Percentiles rank a stretch among this genome's conserved stretches.
phyloP scores from a whole-genome alignment of 2,888 invertebrate genomes.

The Watsonalla binaria region DNA sequence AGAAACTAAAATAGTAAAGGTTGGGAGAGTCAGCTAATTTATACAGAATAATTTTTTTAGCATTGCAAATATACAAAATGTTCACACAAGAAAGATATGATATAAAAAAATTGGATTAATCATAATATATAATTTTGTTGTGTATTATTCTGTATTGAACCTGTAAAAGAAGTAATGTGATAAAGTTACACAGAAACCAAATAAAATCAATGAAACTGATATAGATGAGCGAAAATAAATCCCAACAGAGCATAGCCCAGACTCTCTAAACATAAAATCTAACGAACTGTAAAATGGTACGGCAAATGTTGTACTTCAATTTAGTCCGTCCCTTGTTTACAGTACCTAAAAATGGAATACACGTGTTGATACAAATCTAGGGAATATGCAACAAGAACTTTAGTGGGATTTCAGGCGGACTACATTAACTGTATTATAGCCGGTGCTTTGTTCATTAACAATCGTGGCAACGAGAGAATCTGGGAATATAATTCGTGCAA shows the following conservation, averaged over 20 bases:
- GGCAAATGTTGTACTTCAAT: neutral
- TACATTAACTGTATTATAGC: conserved; percentile 41
- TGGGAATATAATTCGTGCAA: conserved; percentile 49
- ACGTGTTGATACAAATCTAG: neutral
- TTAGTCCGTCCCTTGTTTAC: neutral
- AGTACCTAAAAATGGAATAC: neutral
- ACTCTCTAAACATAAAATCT: conserved; percentile 1
- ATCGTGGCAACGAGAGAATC: conserved; percentile 42
- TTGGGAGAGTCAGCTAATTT: too few species aligned
- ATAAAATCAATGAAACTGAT: too few species aligned
- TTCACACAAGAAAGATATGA: too few species aligned
- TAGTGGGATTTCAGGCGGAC: conserved; percentile 29
- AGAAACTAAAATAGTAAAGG: too few species aligned
- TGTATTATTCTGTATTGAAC: too few species aligned
- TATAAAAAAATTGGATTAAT: too few species aligned
- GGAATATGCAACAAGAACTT: conserved; percentile 18
- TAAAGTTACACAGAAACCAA: too few species aligned
- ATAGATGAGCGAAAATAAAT: neutral
- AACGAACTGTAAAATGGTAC: conserved; percentile 1
- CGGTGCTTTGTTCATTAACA: conserved; percentile 39
- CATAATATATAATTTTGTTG: too few species aligned
- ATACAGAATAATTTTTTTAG: too few species aligned
- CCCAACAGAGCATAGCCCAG: neutral
- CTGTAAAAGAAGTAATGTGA: too few species aligned
- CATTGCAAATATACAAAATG: too few species aligned